Conservation (phyloP, 23 tunicate species). For the Ascidia mentula region DNA sequence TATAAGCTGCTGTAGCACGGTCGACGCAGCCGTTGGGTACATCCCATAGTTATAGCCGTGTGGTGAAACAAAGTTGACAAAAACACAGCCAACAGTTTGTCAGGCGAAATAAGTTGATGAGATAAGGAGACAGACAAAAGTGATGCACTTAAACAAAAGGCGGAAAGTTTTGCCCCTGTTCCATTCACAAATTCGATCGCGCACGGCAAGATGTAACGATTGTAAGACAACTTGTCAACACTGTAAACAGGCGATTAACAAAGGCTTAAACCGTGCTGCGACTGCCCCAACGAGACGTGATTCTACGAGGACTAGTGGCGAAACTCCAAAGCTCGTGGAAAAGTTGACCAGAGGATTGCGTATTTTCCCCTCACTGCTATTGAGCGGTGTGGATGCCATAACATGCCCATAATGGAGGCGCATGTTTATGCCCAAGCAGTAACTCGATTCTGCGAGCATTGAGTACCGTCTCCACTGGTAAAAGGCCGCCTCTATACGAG, state of each 20-base stretch:
- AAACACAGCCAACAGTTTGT: no score
- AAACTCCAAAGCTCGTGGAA: background rate
- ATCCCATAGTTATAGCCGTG: no score
- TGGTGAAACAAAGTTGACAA: no score
- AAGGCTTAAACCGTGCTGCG: conserved; percentile 11
- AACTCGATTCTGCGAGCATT: background rate
- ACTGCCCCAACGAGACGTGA: background rate
- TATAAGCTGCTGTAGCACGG: no score
- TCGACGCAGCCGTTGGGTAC: no score
- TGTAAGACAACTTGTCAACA: conserved; percentile 12
- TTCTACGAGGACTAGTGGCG: background rate
- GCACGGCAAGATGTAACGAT: conserved; percentile 9
- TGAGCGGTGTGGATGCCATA: background rate
- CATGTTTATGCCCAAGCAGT: conserved; percentile 4
- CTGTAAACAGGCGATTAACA: conserved; percentile 10
- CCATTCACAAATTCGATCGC: conserved; percentile 3
- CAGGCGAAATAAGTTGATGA: no score
- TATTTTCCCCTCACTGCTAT: background rate
- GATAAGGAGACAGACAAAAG: no score
- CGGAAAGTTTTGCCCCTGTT: background rate
- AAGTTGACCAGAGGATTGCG: background rate
- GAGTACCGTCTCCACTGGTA: background rate
- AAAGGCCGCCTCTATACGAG: background rate
- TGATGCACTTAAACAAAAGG: conserved; percentile 5
- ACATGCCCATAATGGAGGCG: background rate